A percentile compares a stretch with the other conserved stretches of the same genome.
Conservation (phyloP, 2,797 vertebrate species). For the Megalops cyprinoides region DNA sequence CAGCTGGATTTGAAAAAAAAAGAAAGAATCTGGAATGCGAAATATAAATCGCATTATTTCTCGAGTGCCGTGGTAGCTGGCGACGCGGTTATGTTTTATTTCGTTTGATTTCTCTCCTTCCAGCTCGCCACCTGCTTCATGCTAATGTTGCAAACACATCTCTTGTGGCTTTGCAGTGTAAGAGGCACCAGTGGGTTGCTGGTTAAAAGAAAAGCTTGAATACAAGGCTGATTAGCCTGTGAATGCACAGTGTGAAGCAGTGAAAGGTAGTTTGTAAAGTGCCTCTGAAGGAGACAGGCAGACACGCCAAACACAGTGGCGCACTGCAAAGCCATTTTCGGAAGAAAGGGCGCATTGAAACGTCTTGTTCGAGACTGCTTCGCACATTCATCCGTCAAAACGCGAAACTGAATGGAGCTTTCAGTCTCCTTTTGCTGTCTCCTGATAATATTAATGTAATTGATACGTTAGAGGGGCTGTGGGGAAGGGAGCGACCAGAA, state of each 20-base stretch:
- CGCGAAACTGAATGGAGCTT: background rate
- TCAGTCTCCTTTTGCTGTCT: background rate
- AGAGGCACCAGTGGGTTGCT: constrained; percentile 50
- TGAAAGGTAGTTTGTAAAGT: constrained; percentile 27
- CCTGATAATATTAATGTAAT: background rate
- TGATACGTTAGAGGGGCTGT: background rate
- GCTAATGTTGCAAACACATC: constrained; percentile 43
- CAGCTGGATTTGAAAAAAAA: constrained; percentile 48
- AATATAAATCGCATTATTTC: constrained; percentile 48
- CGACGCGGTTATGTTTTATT: constrained; percentile 35
- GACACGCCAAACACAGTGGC: constrained; percentile 32
- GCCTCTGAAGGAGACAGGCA: constrained; percentile 29
- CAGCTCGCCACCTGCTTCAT: constrained; percentile 57
- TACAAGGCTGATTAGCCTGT: constrained; percentile 57
- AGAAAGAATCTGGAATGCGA: constrained; percentile 32
- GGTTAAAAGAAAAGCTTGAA: constrained; percentile 57
- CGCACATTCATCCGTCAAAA: background rate
- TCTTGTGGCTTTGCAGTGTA: constrained; percentile 49
- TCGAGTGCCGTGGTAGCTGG: constrained; percentile 36
- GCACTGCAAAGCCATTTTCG: background rate
- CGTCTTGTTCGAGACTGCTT: background rate
- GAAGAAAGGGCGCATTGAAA: constrained; percentile 6
- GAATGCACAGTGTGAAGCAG: constrained; percentile 44
- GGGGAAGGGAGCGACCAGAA: background rate
- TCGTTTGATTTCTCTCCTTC: constrained; percentile 39